Evolutionary conservation across 2,888 invertebrate species (phyloP).

Genomic region (Cybosia mesomella): DNA sequence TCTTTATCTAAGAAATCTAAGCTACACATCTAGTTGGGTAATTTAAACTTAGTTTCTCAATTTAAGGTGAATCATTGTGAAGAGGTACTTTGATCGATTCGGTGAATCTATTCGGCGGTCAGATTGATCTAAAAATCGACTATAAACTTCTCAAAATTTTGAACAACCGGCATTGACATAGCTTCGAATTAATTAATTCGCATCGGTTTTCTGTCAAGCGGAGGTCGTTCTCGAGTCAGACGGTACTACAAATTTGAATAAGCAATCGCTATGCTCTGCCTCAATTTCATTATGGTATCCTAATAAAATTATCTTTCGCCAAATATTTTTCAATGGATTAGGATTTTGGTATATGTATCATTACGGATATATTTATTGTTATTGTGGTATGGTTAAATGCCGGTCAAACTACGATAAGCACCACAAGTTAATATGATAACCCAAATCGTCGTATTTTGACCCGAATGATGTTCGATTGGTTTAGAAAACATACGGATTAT

Average conservation of each 20-base stretch:
- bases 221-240: not conserved
- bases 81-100: not conserved
- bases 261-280: not conserved
- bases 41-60: too few species aligned
- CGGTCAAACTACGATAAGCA: constrained; percentile 24
- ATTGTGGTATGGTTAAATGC: constrained; percentile 20
- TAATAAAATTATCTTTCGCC: not conserved
- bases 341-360: not conserved
- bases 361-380: not conserved
- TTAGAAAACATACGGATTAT: constrained; percentile 14
- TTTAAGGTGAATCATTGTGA: too few species aligned
- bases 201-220: not conserved
- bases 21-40: too few species aligned
- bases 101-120: not conserved
- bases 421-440: constrained; percentile 34
- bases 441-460: constrained; percentile 31
- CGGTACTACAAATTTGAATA: not conserved
- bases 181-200: not conserved
- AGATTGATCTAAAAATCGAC: not conserved
- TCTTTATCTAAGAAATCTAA: too few species aligned
- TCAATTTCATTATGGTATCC: not conserved
- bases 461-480: constrained; percentile 7
- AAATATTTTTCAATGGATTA: not conserved
- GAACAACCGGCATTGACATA: not conserved
- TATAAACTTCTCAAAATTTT: not conserved